These are phyloP conservation scores for Polia nebulosa DNA, from an alignment of 2,888 invertebrate species.

Conservation along the genomic window DNA sequence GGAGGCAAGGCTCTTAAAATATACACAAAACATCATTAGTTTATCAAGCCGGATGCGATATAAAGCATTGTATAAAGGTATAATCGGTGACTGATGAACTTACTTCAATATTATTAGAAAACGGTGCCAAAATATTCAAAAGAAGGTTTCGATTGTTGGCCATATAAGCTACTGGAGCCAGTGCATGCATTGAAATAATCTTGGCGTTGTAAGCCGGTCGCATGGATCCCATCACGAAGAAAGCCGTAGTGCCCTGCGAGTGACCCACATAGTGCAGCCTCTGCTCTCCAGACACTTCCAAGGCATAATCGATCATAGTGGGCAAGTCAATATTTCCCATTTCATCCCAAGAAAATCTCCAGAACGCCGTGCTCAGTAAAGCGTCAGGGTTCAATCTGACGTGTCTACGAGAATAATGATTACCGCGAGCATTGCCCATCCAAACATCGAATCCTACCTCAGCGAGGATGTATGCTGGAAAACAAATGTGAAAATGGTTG, in stretches of 20 bases:
- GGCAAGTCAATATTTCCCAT: conserved; percentile 95
- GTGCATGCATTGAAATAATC: conserved; percentile 92
- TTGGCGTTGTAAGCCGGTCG: conserved; percentile 93
- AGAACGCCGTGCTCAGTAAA: conserved; percentile 87
- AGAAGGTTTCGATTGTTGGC: conserved; percentile 89
- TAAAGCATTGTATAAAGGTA: too few relatives aligned
- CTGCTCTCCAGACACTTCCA: conserved; percentile 89
- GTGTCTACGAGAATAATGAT: conserved; percentile 92
- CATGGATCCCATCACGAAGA: conserved; percentile 92
- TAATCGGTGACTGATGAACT: too few relatives aligned
- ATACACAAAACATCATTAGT: neutral
- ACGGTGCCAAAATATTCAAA: conserved; percentile 83
- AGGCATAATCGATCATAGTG: conserved; percentile 94
- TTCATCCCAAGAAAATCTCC: conserved; percentile 96
- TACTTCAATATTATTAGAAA: conserved; percentile 84
- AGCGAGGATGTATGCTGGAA: conserved; percentile 89
- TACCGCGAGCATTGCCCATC: conserved; percentile 96
- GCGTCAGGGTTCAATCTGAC: conserved; percentile 80
- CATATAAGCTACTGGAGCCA: conserved; percentile 93
- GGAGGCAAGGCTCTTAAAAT: conserved; percentile 80
- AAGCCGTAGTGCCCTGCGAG: conserved; percentile 93
- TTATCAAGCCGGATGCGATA: neutral
- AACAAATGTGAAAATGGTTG: too few relatives aligned
- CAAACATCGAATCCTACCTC: conserved; percentile 95
- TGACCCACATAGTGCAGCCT: conserved; percentile 95